Base-by-base conservation (phyloP, 2,113 vertebrate species). In the Pseudorhombus dupliciocellatus region DNA sequence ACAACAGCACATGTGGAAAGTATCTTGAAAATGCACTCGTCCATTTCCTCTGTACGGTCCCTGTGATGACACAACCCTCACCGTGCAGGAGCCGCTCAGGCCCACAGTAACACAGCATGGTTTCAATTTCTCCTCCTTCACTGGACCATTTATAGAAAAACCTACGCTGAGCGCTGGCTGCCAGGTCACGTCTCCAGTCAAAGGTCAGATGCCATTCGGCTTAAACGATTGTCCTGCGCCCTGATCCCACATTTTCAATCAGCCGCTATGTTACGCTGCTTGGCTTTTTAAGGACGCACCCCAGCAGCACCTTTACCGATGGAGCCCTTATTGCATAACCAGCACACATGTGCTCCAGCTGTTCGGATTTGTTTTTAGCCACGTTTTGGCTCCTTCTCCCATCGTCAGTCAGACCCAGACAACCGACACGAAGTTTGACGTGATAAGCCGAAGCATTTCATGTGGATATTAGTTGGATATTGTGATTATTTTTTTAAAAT, bases 281-380 rank as follows among this genome's bases (percentile, higher is more conserved):
- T 20, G 44, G 18, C 18, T 20, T 48, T 48, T 48, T 48, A n/a
- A 18, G 20, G 12, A 5, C 15, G 53, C 59, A 67, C 60, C 65
- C 4, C 34, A 76, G 28, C 69, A 67, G 10, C 64, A 82, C 70
- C 77, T 87, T 84, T 30, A 61, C 54, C 66, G 63, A 56, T 73
- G 68, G 84, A 81, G 62, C 65, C 65, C 24, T 70, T 56, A 75
- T 82, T 88, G 24, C 25, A 46, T 73, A 84, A 89, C 72, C 42
- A 4, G 0, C 63, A 66, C 81, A 84, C 62, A 84, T 90, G 88
- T 77, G 66, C 59, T 40, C 70, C 90, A 91, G 83, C 85, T 91
- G 90, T 61, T 42, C 54, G 1, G 63, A 5, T 18, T 65, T 65
- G 70, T 73, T 88, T 84, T 90, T 78, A 79, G 71, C 24, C 26